Percentiles rank a stretch among this genome's conserved stretches.
Evolutionary conservation across 2,113 vertebrate species (phyloP).

Genomic region (Trachemys scripta): DNA sequence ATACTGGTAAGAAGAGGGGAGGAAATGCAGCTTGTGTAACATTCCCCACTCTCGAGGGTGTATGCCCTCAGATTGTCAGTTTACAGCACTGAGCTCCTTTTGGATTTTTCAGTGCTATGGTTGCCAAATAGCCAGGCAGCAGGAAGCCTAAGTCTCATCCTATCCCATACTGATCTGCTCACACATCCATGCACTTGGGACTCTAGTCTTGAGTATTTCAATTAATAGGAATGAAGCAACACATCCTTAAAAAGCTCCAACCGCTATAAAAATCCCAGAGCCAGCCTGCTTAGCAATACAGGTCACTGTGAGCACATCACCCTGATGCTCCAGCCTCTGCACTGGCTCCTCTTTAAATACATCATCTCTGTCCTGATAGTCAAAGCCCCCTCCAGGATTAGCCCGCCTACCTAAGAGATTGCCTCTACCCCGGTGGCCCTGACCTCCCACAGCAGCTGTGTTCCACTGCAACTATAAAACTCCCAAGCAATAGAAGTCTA

Average conservation of each 20-base stretch:
- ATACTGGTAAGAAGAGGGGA: background rate
- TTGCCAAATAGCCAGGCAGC: background rate
- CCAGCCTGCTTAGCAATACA: background rate
- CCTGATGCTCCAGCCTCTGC: background rate
- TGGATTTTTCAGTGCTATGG: background rate
- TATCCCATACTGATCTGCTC: background rate
- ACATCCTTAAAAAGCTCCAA: constrained; percentile 39
- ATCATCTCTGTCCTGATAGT: rapidly evolving
- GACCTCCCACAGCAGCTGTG: background rate
- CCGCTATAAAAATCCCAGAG: constrained; percentile 40
- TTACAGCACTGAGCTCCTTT: background rate
- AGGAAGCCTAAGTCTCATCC: background rate
- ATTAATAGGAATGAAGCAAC: constrained; percentile 20
- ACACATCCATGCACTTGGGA: background rate
- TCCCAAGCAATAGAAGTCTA: background rate
- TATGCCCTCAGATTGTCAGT: background rate
- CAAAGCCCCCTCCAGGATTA: rapidly evolving
- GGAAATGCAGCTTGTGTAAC: background rate
- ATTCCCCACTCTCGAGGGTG: background rate
- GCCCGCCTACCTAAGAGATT: rapidly evolving
- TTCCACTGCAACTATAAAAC: background rate
- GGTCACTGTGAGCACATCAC: background rate
- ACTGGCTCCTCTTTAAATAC: background rate
- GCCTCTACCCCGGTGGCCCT: rapidly evolving
- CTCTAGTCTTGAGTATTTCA: constrained; percentile 22